phyloP scores from a whole-genome alignment of 2,888 invertebrate genomes.

The Parnassius apollo region DNA sequence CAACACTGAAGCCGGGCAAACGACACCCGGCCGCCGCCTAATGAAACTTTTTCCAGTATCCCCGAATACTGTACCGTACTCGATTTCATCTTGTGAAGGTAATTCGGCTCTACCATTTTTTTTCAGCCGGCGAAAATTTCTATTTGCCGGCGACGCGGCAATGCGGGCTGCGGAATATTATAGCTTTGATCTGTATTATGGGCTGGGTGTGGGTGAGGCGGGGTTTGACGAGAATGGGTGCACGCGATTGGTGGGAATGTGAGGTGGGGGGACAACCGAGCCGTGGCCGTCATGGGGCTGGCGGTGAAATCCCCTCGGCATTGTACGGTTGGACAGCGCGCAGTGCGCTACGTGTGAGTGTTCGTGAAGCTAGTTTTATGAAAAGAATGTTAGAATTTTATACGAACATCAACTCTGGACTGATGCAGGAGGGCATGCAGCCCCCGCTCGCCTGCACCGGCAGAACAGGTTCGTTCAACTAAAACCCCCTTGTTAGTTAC shows the following conservation, averaged over 20 bases:
- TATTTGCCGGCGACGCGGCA: conserved; percentile 57
- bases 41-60: conserved; percentile 13
- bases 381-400: conserved; percentile 86
- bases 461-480: conserved; percentile 81
- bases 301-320: conserved; percentile 41
- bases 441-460: conserved; percentile 83
- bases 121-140: conserved; percentile 57
- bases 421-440: conserved; percentile 81
- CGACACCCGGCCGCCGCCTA: conserved; percentile 7
- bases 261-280: conserved; percentile 45
- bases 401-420: conserved; percentile 82
- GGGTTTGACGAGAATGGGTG: conserved; percentile 42
- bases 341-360: conserved; percentile 42
- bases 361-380: conserved; percentile 45
- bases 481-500: not conserved
- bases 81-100: conserved; percentile 21
- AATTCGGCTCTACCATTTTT: conserved; percentile 36
- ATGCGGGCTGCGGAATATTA: conserved; percentile 58
- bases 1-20: conserved; percentile 5
- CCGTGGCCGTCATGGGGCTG: conserved; percentile 38
- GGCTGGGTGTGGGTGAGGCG: conserved; percentile 61
- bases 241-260: conserved; percentile 51
- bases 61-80: conserved; percentile 4
- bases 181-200: conserved; percentile 64
- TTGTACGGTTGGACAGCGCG: conserved; percentile 50